phyloP scores from a whole-genome alignment of 2,888 invertebrate genomes.

The Ophion costatus region DNA sequence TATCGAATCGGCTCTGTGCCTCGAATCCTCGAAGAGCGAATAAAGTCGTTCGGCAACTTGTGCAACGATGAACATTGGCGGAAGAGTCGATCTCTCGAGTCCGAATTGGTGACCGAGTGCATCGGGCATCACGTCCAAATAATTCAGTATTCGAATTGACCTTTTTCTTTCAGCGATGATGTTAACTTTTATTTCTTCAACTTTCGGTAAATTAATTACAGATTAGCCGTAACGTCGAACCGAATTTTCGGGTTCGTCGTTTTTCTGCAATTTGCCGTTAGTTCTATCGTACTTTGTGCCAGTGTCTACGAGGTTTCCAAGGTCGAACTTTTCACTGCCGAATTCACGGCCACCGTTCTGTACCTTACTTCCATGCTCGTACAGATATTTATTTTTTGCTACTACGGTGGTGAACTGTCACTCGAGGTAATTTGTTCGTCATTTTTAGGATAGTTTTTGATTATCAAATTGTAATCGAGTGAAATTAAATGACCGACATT shows the following conservation, averaged over 20 bases:
- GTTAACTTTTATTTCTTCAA: slow-evolving; percentile 42
- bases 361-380: slow-evolving; percentile 69
- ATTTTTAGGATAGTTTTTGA: not conserved
- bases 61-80: not conserved
- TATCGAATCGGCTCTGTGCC: slow-evolving; percentile 66
- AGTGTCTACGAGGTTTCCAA: slow-evolving; percentile 69
- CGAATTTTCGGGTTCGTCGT: slow-evolving; percentile 66
- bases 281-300: slow-evolving; percentile 68
- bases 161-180: not conserved
- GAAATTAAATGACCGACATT: not conserved
- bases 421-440: not conserved
- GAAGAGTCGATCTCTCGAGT: slow-evolving; percentile 24
- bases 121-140: slow-evolving; percentile 63
- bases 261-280: slow-evolving; percentile 66
- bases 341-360: slow-evolving; percentile 60
- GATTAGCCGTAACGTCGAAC: slow-evolving; percentile 51
- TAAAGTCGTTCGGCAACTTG: not conserved
- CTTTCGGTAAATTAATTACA: not conserved
- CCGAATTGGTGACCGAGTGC: slow-evolving; percentile 51
- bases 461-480: not conserved
- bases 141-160: slow-evolving; percentile 45
- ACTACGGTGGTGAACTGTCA: slow-evolving; percentile 62
- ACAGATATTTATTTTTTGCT: slow-evolving; percentile 69
- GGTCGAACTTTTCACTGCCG: slow-evolving; percentile 58
- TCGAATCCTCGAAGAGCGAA: slow-evolving; percentile 19